These are phyloP conservation scores for Tachina lurida DNA, from an alignment of 2,888 invertebrate species.

Conservation along the genomic window DNA sequence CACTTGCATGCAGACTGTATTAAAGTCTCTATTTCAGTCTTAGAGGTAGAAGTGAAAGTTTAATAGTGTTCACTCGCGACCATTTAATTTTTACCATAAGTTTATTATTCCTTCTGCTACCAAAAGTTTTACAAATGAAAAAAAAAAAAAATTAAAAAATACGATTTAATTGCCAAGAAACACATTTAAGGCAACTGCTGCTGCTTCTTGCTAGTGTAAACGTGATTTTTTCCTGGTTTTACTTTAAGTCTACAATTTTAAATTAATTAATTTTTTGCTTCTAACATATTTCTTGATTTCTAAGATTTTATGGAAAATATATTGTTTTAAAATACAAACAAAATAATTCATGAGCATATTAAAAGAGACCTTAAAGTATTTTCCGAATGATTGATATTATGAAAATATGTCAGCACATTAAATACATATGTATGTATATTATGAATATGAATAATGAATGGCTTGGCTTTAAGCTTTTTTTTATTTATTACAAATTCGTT, in stretches of 20 bases:
- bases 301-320: not conserved
- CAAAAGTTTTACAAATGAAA: not conserved
- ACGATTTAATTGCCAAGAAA: not conserved
- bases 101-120: not conserved
- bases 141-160: not conserved
- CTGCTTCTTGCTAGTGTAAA: not conserved
- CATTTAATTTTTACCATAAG: slow-evolving; percentile 22
- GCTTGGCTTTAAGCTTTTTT: not conserved
- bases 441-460: slow-evolving; percentile 23
- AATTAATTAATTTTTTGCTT: not conserved
- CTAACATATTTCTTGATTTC: not conserved
- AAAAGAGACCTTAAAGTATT: not conserved
- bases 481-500: not conserved
- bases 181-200: not conserved
- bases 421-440: not conserved
- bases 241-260: not conserved
- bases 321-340: not conserved
- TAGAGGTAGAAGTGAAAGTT: not conserved
- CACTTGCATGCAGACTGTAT: not conserved
- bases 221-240: not conserved
- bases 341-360: not conserved
- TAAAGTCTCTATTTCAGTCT: not conserved
- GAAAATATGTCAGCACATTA: slow-evolving; percentile 27
- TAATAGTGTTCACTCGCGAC: slow-evolving; percentile 10
- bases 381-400: not conserved